Evolutionary conservation across 92 coral and sea anemone genomes (phyloP).

Genomic region (Umimayanthus chanpuru): DNA sequence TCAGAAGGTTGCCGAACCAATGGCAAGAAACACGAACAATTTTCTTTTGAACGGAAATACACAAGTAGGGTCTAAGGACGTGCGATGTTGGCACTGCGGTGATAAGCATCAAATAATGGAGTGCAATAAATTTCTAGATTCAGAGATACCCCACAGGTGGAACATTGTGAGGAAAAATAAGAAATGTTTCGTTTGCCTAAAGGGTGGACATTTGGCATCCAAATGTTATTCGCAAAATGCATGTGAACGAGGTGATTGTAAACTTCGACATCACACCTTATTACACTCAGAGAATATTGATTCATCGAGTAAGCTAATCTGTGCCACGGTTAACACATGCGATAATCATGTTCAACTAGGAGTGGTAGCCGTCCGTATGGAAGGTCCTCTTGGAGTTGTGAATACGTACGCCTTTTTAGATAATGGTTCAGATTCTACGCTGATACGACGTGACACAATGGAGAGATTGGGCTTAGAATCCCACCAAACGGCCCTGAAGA

Average conservation of each 20-base stretch:
- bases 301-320: too few species aligned
- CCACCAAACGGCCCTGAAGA: neutral
- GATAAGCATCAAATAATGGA: neutral
- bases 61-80: neutral
- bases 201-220: neutral
- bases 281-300: too few species aligned
- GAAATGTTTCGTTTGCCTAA: neutral
- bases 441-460: neutral
- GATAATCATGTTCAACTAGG: too few species aligned
- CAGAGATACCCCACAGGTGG: neutral
- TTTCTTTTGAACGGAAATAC: neutral
- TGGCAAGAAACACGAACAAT: neutral
- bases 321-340: too few species aligned
- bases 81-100: neutral
- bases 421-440: neutral
- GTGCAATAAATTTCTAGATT: neutral
- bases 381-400: neutral
- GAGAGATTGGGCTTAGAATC: neutral
- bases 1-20: neutral
- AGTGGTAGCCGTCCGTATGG: neutral
- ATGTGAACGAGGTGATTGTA: neutral
- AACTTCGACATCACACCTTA: neutral
- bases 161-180: neutral
- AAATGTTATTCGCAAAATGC: neutral
- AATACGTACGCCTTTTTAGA: neutral